Percentiles rank a stretch among this genome's conserved stretches.
Evolutionary conservation across 2,888 invertebrate species (phyloP).

Genomic region (Marasmarcha lunaedactyla): DNA sequence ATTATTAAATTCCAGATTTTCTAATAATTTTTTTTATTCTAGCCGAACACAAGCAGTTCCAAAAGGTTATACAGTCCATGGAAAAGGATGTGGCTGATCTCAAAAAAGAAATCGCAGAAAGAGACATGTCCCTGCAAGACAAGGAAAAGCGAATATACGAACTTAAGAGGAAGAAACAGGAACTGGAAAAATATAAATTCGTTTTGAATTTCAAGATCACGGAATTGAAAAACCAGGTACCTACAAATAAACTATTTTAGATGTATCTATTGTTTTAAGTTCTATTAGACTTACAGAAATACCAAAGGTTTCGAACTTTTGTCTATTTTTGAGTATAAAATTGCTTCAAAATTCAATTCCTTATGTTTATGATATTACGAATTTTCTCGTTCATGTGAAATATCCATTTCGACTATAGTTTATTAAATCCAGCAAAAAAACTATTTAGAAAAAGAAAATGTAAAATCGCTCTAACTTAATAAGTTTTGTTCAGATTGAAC

Average conservation of each 20-base stretch:
- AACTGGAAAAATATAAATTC: slow-evolving; percentile 92
- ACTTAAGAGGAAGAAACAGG: slow-evolving; percentile 85
- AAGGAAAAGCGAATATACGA: slow-evolving; percentile 89
- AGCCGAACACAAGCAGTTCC: slow-evolving; percentile 79
- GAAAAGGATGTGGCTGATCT: slow-evolving; percentile 84
- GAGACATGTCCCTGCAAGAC: slow-evolving; percentile 85
- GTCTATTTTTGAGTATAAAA: neutral
- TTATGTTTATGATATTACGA: neutral
- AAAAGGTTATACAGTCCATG: slow-evolving; percentile 76
- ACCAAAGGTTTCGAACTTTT: neutral
- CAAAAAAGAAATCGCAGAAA: slow-evolving; percentile 86
- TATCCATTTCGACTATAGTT: no score
- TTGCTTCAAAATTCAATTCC: neutral
- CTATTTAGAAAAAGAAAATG: no score
- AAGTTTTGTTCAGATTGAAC: slow-evolving; percentile 81
- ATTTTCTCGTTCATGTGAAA: no score
- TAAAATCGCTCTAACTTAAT: no score
- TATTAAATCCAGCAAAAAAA: no score
- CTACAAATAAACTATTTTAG: slow-evolving; percentile 16
- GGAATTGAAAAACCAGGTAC: slow-evolving; percentile 81
- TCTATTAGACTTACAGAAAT: no score
- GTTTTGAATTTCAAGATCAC: slow-evolving; percentile 91
- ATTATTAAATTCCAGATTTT: no score
- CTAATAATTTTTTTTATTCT: slow-evolving; percentile 14
- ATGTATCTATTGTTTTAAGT: slow-evolving; percentile 6